phyloP scores from a whole-genome alignment of 2,888 invertebrate species.

The Cephus nigrinus region DNA sequence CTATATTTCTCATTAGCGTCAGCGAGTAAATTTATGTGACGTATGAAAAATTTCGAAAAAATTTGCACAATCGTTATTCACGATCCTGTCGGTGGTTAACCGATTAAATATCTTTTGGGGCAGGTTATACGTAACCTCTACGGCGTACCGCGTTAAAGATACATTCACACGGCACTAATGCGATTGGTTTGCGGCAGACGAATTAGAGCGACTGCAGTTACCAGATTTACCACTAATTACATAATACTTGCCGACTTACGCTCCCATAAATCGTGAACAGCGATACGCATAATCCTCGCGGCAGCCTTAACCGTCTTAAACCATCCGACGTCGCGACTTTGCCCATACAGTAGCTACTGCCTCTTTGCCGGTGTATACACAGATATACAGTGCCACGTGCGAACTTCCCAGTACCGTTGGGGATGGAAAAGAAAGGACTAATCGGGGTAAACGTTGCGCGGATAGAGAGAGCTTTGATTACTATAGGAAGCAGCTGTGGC shows the following conservation, averaged over 20 bases:
- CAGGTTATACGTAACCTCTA: background rate
- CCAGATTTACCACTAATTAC: constrained; percentile 49
- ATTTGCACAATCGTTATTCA: no score
- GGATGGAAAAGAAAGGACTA: no score
- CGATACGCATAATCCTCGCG: constrained; percentile 4
- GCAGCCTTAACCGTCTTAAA: background rate
- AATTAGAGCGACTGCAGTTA: constrained; percentile 40
- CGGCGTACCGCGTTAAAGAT: background rate
- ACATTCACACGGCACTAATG: constrained; percentile 36
- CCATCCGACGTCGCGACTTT: background rate
- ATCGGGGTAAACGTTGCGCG: no score
- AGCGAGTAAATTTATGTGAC: no score
- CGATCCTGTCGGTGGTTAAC: constrained; percentile 19
- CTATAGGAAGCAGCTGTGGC: no score
- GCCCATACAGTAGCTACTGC: background rate
- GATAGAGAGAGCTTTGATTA: no score
- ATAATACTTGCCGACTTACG: constrained; percentile 31
- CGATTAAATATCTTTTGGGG: constrained; percentile 33
- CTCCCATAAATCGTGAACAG: background rate
- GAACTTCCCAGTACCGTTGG: no score
- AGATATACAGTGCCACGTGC: no score
- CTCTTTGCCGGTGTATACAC: no score
- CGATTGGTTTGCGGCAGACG: constrained; percentile 41
- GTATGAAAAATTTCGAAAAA: no score
- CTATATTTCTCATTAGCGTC: no score